phyloP scores from a whole-genome alignment of 2,888 invertebrate genomes.

The Proisotoma minuta region DNA sequence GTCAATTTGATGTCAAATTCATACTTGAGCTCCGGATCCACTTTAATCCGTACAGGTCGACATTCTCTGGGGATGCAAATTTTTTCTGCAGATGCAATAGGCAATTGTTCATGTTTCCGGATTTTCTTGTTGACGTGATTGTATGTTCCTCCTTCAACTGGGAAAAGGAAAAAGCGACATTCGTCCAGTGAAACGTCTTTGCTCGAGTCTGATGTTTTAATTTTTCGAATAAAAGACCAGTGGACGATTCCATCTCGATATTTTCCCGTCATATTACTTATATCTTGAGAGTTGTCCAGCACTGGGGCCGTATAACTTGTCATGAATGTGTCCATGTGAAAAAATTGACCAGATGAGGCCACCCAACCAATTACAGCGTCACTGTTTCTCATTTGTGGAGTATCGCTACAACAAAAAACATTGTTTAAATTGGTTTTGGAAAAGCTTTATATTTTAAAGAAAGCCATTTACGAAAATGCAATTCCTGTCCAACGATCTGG shows the following conservation, averaged over 20 bases:
- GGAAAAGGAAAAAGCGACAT: conserved; percentile 83
- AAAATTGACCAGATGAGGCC: conserved; percentile 70
- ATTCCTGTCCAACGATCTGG: conserved; percentile 84
- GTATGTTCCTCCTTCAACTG: conserved; percentile 74
- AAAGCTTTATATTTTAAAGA: too few relatives aligned
- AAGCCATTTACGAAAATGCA: too few relatives aligned
- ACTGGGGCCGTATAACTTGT: conserved; percentile 62
- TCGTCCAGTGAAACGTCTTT: conserved; percentile 43
- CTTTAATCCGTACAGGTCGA: conserved; percentile 45
- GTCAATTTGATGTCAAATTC: conserved; percentile 42
- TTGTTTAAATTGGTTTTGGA: too few relatives aligned
- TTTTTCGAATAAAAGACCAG: conserved; percentile 71
- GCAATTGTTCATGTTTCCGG: conserved; percentile 69
- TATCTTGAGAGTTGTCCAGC: conserved; percentile 55
- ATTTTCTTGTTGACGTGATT: conserved; percentile 80
- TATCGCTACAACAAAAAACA: too few relatives aligned
- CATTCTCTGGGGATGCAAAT: conserved; percentile 64
- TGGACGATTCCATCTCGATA: conserved; percentile 71
- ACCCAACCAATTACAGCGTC: conserved; percentile 87
- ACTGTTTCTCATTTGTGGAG: conserved; percentile 55
- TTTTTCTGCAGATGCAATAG: conserved; percentile 66
- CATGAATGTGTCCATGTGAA: conserved; percentile 85
- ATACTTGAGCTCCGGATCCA: conserved; percentile 53
- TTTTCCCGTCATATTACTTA: conserved; percentile 64
- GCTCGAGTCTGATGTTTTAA: conserved; percentile 64